Conservation (phyloP, 2,888 invertebrate genomes). For the Rutpela maculata region DNA sequence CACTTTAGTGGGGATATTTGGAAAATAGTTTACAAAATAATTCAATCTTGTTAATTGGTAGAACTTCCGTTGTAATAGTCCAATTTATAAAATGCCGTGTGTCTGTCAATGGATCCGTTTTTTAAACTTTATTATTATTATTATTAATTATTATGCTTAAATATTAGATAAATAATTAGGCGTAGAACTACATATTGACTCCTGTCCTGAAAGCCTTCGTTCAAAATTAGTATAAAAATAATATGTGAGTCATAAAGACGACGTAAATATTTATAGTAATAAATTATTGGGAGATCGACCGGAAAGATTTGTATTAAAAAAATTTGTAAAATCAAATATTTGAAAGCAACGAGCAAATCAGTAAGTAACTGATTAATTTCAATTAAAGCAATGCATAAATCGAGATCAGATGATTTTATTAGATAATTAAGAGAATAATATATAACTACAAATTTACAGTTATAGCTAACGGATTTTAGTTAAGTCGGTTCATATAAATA, state of each 20-base stretch:
- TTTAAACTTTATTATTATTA: not conserved
- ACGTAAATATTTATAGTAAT: not conserved
- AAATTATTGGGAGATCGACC: not conserved
- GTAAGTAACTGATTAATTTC: not conserved
- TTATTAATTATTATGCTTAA: not conserved
- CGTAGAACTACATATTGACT: not conserved
- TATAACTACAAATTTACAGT: too few species aligned
- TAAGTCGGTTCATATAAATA: too few species aligned
- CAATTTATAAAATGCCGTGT: not conserved
- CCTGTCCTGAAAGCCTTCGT: not conserved
- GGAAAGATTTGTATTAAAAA: not conserved
- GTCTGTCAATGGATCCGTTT: not conserved
- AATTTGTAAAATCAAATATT: not conserved
- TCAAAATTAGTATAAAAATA: not conserved
- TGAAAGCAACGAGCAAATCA: not conserved
- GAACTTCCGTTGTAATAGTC: not conserved
- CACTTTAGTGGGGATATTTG: too few species aligned
- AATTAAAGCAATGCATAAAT: not conserved
- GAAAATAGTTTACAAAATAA: too few species aligned
- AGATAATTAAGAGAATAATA: not conserved
- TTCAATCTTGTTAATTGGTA: not conserved
- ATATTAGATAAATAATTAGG: constrained; percentile 7
- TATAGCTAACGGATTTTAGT: too few species aligned
- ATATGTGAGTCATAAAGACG: not conserved
- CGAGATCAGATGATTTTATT: not conserved